phyloP scores from a whole-genome alignment of 1,140 invertebrate genomes.

The Brachystomella parvula region DNA sequence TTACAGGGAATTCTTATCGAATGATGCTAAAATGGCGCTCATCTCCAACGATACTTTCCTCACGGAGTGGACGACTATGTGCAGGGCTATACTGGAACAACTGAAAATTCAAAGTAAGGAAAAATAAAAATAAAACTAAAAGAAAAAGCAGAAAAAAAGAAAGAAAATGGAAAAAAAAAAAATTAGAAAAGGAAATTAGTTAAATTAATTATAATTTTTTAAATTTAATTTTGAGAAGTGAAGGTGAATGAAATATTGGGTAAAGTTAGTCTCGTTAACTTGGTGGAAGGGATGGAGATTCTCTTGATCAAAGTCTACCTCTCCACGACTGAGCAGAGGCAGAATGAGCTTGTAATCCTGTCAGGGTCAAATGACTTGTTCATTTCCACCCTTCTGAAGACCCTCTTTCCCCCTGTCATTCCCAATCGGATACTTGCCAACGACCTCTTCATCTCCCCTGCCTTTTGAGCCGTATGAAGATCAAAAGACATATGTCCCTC shows the following conservation, averaged over 20 bases:
- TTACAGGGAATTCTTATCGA: slow-evolving; percentile 22
- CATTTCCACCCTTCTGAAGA: slow-evolving; percentile 21
- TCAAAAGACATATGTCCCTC: slow-evolving; percentile 16
- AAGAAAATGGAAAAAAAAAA: no score
- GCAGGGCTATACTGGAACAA: slow-evolving; percentile 23
- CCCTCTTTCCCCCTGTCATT: slow-evolving; percentile 22
- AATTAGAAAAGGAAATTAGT: no score
- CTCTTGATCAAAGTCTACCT: background rate
- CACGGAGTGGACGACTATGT: slow-evolving; percentile 30
- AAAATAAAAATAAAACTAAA: slow-evolving; percentile 16
- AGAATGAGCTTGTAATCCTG: slow-evolving; percentile 21
- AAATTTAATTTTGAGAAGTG: background rate
- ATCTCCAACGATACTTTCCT: slow-evolving; percentile 15
- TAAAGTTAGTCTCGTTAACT: background rate
- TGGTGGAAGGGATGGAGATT: background rate
- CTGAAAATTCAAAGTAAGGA: slow-evolving; percentile 14
- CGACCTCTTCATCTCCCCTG: background rate
- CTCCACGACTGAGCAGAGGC: slow-evolving; percentile 10
- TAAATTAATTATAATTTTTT: background rate
- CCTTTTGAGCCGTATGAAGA: slow-evolving; percentile 28
- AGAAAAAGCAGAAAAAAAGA: no score
- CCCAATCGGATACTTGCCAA: slow-evolving; percentile 30
- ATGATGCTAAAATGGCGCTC: slow-evolving; percentile 22
- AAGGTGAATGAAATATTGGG: background rate
- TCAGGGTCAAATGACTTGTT: slow-evolving; percentile 35